These are phyloP conservation scores for Chironomus striatipennis DNA, from an alignment of 1,140 invertebrate genomes.

Conservation along the genomic window DNA sequence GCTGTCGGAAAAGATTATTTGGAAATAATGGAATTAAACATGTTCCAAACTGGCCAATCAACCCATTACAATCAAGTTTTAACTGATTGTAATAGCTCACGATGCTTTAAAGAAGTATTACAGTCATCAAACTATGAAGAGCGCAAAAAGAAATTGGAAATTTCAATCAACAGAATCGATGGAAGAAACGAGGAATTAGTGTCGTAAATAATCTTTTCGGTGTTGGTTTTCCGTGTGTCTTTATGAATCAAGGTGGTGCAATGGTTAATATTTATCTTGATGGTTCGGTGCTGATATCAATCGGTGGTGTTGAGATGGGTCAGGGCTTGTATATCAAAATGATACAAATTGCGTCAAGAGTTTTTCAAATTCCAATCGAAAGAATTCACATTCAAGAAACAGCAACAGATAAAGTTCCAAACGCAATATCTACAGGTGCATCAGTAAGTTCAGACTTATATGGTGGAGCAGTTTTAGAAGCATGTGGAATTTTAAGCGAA, in stretches of 20 bases:
- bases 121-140: constrained; percentile 47
- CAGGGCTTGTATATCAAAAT: constrained; percentile 60
- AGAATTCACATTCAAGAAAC: constrained; percentile 58
- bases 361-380: constrained; percentile 45
- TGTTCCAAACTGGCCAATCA: constrained; percentile 59
- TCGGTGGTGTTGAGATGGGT: constrained; percentile 61
- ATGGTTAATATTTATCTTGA: constrained; percentile 53
- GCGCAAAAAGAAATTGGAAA: constrained; percentile 44
- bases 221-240: constrained; percentile 39
- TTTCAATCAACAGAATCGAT: constrained; percentile 54
- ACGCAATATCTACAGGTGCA: constrained; percentile 56
- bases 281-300: constrained; percentile 51
- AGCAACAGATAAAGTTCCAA: constrained; percentile 58
- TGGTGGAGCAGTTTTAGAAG: constrained; percentile 57
- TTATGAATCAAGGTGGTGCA: constrained; percentile 41
- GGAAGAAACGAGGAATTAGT: constrained; percentile 47
- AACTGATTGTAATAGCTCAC: constrained; percentile 52
- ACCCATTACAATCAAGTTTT: constrained; percentile 62
- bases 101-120: constrained; percentile 65
- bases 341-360: constrained; percentile 47
- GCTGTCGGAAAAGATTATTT: constrained; percentile 53
- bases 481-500: constrained; percentile 47
- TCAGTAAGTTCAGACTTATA: constrained; percentile 59
- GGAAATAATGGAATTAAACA: constrained; percentile 49
- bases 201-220: constrained; percentile 44